phyloP scores from a whole-genome alignment of 1,140 invertebrate species.

The Bombyx mandarina region DNA sequence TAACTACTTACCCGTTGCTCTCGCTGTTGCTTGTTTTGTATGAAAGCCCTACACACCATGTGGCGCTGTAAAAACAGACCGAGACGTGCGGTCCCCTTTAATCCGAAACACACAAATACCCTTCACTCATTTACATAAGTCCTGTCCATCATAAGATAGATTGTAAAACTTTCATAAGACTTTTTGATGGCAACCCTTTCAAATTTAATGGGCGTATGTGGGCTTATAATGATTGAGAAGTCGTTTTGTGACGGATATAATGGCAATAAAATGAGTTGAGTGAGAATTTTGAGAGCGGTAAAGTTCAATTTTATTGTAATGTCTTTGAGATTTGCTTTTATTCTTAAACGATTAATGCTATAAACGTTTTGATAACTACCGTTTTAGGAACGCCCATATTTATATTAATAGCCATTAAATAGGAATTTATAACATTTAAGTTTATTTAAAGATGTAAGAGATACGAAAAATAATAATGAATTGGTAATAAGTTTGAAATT shows the following conservation, averaged over 20 bases:
- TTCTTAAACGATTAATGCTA: no score
- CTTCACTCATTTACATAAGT: conserved; percentile 39
- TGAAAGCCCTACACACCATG: conserved; percentile 31
- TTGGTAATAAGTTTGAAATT: no score
- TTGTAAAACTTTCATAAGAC: conserved; percentile 29
- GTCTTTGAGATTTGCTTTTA: no score
- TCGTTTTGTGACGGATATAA: background rate
- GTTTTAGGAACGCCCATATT: no score
- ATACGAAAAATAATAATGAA: no score
- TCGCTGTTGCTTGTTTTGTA: conserved; percentile 22
- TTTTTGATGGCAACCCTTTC: conserved; percentile 19
- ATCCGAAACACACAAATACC: conserved; percentile 26
- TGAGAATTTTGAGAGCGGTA: background rate
- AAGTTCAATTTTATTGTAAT: background rate
- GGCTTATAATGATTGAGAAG: conserved; percentile 27
- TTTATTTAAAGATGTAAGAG: no score
- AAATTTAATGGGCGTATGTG: conserved; percentile 21
- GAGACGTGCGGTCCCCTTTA: conserved; percentile 23
- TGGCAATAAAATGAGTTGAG: conserved; percentile 14
- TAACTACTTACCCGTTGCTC: conserved; percentile 16
- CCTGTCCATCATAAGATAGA: conserved; percentile 33
- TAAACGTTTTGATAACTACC: no score
- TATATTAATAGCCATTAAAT: no score
- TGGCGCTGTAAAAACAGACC: conserved; percentile 35
- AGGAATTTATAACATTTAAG: no score